Conservation (phyloP, 2,888 invertebrate species). For the Lasioglossum figueresi region DNA sequence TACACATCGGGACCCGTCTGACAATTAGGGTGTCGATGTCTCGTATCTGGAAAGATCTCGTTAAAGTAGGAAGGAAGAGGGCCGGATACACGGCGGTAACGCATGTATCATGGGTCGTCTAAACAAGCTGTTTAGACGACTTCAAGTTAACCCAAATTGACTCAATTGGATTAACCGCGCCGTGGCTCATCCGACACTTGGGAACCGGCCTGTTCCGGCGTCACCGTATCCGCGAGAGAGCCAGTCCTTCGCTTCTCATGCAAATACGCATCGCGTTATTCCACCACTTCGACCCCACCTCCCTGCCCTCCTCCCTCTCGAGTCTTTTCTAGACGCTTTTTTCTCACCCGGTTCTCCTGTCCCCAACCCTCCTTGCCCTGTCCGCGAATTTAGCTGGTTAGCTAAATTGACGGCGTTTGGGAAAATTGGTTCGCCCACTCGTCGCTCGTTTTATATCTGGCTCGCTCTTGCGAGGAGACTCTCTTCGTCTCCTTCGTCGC, state of each 20-base stretch:
- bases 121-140: slow-evolving; percentile 84
- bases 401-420: slow-evolving; percentile 75
- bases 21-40: slow-evolving; percentile 49
- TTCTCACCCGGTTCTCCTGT: slow-evolving; percentile 58
- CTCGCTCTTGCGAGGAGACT: slow-evolving; percentile 47
- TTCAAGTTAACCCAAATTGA: slow-evolving; percentile 84
- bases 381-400: slow-evolving; percentile 76
- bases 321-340: slow-evolving; percentile 60
- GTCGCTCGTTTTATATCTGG: slow-evolving; percentile 38
- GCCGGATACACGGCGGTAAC: slow-evolving; percentile 78
- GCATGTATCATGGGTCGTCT: slow-evolving; percentile 80
- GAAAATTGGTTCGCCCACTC: slow-evolving; percentile 71
- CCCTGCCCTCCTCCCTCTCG: not conserved
- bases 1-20: not conserved
- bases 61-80: slow-evolving; percentile 77
- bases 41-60: slow-evolving; percentile 56
- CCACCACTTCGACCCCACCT: slow-evolving; percentile 63
- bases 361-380: slow-evolving; percentile 63
- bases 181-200: slow-evolving; percentile 83
- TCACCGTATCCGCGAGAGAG: slow-evolving; percentile 70
- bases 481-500: slow-evolving; percentile 32
- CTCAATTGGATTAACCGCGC: slow-evolving; percentile 83
- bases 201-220: slow-evolving; percentile 80
- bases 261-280: slow-evolving; percentile 78
- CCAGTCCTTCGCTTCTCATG: slow-evolving; percentile 81